Base-by-base conservation (phyloP, 2,113 vertebrate genomes). In the Coreoperca whiteheadi region DNA sequence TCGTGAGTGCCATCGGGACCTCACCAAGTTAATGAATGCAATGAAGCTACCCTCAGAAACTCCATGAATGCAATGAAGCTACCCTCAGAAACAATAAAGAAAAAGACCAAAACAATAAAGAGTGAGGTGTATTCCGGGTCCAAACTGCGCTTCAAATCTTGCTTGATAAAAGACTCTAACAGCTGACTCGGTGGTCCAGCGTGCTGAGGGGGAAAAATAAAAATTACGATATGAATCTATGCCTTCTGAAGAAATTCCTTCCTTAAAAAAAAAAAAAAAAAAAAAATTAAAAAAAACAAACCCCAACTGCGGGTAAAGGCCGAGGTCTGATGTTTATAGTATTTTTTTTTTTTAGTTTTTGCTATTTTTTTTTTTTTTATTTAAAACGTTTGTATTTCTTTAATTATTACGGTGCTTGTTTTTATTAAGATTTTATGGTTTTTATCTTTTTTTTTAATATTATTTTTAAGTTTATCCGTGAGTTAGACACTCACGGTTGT, bases 1-100 rank as follows among this genome's bases (percentile, higher is more conserved):
- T 99, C 99, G 10, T 99, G 97, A 87, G 98, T 56, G 98, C 98
- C 98, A 99, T 99, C 37, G 10, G n/a, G n/a, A n/a, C n/a, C n/a
- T n/a, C n/a, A n/a, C n/a, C n/a, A 41, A 41, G 10, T 10, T 10
- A 77, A 79, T 63, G 39, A 48, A 46, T 6, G 25, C 28, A 6
- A n/a, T n/a, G n/a, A 16, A 66, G 83, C 56, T 53, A 57, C 51
- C 61, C 61, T 41, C 61, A 63, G 32, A 41, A 41, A 41, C 9
- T 10, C 9, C 75, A 79, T 63, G 39, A 48, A 46, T 6, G 25
- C 28, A 6, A n/a, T n/a, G n/a, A 16, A 66, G 83, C 56, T 53
- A 57, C 51, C 61, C 61, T 41, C 61, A 63, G 32, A 69, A 61
- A 9, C 43, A 34, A 28, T 43, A 54, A 51, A 60, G 43, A 78